These are phyloP conservation scores for Oenanthe melanoleuca DNA, from an alignment of 2,113 vertebrate species.

Conservation along the genomic window DNA sequence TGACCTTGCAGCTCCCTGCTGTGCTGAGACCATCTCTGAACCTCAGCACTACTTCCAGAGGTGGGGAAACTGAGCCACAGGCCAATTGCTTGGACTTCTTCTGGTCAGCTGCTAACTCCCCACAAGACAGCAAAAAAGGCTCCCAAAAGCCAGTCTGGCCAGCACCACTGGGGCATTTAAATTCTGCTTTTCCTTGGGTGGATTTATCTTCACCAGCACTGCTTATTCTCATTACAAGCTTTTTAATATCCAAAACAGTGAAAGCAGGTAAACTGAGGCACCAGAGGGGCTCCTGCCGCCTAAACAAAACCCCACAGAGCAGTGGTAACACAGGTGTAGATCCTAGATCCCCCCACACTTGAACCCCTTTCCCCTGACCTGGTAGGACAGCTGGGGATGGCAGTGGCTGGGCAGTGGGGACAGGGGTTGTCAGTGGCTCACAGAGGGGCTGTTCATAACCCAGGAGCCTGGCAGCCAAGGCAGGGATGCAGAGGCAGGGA, in stretches of 20 bases:
- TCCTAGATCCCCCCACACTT: background rate
- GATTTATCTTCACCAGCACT: background rate
- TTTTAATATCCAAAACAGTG: accelerated
- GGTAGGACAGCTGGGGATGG: background rate
- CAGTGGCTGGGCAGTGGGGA: background rate
- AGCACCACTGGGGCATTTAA: background rate
- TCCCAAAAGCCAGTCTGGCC: background rate
- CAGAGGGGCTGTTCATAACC: accelerated
- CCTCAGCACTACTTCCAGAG: background rate
- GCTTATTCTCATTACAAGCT: background rate
- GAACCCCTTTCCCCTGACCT: background rate
- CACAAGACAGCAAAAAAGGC: background rate
- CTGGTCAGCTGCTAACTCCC: background rate
- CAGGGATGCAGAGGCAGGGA: background rate
- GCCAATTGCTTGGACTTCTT: background rate
- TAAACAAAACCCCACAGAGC: background rate
- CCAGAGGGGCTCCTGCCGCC: background rate
- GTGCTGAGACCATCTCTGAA: background rate
- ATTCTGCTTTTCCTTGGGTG: background rate
- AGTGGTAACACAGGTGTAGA: background rate
- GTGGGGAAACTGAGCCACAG: background rate
- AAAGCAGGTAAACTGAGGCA: background rate
- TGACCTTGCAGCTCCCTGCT: background rate
- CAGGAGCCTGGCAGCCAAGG: background rate
- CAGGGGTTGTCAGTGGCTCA: background rate